phyloP scores from a whole-genome alignment of 2,888 invertebrate genomes.

The Phalangium opilio region DNA sequence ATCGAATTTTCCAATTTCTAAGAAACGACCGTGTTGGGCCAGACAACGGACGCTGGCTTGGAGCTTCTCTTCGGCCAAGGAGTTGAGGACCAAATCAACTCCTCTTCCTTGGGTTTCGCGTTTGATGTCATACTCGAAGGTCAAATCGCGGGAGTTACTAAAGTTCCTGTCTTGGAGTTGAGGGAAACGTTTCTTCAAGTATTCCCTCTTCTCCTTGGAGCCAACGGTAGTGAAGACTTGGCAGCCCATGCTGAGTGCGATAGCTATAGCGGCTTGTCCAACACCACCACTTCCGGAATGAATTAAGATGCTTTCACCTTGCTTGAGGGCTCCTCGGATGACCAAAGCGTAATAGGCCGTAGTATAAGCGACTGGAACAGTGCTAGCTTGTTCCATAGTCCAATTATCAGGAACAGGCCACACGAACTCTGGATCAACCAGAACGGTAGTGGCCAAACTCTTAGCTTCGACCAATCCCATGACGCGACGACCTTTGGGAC shows the following conservation, averaged over 20 bases:
- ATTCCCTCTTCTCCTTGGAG: conserved; percentile 24
- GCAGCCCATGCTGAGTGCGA: conserved; percentile 35
- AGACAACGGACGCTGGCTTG: conserved; percentile 37
- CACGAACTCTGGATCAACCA: conserved; percentile 45
- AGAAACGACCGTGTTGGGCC: conserved; percentile 37
- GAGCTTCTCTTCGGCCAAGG: conserved; percentile 39
- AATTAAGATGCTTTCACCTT: conserved; percentile 31
- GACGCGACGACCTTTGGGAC: conserved; percentile 24
- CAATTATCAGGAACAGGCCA: conserved; percentile 31
- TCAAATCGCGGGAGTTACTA: conserved; percentile 32
- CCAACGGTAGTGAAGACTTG: conserved; percentile 36
- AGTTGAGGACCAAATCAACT: conserved; percentile 40
- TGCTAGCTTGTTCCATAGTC: conserved; percentile 32
- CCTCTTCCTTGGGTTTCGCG: conserved; percentile 31
- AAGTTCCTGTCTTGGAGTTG: conserved; percentile 33
- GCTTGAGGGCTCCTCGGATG: conserved; percentile 32
- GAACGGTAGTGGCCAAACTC: conserved; percentile 35
- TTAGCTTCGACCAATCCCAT: conserved; percentile 31
- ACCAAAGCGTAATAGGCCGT: conserved; percentile 39
- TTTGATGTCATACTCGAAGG: conserved; percentile 35
- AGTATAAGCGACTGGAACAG: conserved; percentile 33
- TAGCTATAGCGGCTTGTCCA: conserved; percentile 39
- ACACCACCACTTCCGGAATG: conserved; percentile 36
- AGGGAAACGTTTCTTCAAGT: conserved; percentile 34
- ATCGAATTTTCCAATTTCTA: conserved; percentile 41